Percentiles rank a stretch among this genome's conserved stretches.
Evolutionary conservation across 53 echinoderm and acorn worm species (phyloP).

Genomic region (Zoroaster sp.): DNA sequence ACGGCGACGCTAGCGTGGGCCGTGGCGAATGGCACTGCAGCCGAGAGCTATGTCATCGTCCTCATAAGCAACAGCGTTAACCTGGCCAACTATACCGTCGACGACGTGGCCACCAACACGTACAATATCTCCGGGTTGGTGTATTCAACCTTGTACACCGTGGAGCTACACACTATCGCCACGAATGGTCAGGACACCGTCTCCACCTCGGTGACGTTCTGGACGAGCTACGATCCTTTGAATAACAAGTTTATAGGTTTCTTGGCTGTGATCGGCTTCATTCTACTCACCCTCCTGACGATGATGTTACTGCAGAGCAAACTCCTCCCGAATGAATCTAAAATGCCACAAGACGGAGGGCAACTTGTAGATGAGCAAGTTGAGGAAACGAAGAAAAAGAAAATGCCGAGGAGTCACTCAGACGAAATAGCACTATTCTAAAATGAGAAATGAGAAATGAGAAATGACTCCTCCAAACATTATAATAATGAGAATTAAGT

Average conservation of each 20-base stretch:
- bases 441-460: neutral
- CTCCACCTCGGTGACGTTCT: conserved; percentile 6
- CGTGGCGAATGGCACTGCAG: conserved; percentile 10
- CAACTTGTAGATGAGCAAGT: neutral
- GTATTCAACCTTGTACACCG: conserved; percentile 64
- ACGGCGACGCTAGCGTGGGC: conserved; percentile 36
- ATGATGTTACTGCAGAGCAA: conserved; percentile 35
- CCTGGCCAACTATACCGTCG: conserved; percentile 49
- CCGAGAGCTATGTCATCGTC: conserved; percentile 29
- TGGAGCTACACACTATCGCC: conserved; percentile 26
- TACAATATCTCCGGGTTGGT: conserved; percentile 17
- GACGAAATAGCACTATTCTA: neutral
- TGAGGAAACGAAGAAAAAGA: neutral
- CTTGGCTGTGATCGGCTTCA: conserved; percentile 41
- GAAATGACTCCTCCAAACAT: too few species aligned
- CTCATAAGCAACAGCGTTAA: neutral
- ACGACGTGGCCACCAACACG: conserved; percentile 13
- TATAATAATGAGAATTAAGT: too few species aligned
- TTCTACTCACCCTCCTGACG: conserved; percentile 33
- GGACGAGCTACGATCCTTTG: conserved; percentile 33
- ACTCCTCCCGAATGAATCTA: neutral
- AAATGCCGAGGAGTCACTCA: neutral
- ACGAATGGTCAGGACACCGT: neutral
- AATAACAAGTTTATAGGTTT: conserved; percentile 43
- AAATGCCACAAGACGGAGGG: neutral